A percentile compares a stretch with the other conserved stretches of the same genome.
Evolutionary conservation across 2,797 vertebrate genomes (phyloP).

Genomic region (Coreius guichenoti): DNA sequence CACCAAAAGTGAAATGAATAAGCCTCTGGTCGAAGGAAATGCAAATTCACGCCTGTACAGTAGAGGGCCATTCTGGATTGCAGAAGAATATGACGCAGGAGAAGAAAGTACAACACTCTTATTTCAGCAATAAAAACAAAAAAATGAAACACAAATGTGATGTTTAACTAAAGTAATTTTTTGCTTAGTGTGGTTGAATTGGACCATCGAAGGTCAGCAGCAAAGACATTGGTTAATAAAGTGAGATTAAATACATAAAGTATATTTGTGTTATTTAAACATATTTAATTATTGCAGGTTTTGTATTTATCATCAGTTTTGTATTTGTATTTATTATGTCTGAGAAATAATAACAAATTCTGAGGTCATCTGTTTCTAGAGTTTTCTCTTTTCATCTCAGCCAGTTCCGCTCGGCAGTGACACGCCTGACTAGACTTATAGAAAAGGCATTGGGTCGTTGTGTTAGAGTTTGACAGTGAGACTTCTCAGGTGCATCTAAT

Average conservation of each 20-base stretch:
- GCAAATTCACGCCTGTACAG: too few relatives aligned
- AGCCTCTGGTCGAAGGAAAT: too few relatives aligned
- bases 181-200: not conserved
- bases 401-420: not conserved
- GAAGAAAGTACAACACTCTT: too few relatives aligned
- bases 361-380: not conserved
- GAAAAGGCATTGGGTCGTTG: slow-evolving; percentile 25
- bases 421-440: slow-evolving; percentile 13
- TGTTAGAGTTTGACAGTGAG: slow-evolving; percentile 24
- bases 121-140: not conserved
- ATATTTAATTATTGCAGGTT: not conserved
- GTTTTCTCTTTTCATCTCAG: slow-evolving; percentile 1
- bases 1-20: not conserved
- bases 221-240: not conserved
- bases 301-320: not conserved
- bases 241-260: not conserved
- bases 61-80: too few relatives aligned
- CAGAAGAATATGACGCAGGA: too few relatives aligned
- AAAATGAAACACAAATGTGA: not conserved
- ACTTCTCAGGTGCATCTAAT: slow-evolving; percentile 31
- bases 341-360: not conserved
- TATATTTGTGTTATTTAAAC: not conserved
- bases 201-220: too few relatives aligned
- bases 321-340: too few relatives aligned
- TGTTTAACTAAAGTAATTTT: not conserved